Evolutionary conservation across 1,140 invertebrate genomes (phyloP).

Genomic region (Acyrthosiphon pisum): DNA sequence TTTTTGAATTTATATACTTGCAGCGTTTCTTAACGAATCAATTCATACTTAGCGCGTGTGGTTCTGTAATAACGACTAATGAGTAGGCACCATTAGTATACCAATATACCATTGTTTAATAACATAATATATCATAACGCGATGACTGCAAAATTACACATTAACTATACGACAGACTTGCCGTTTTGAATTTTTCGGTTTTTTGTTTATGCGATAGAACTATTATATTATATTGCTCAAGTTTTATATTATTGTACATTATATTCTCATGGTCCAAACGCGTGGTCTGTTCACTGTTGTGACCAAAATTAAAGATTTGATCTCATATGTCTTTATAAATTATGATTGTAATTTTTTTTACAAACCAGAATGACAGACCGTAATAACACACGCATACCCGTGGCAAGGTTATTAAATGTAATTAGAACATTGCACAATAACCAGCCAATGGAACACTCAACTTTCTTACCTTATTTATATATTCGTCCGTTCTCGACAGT

Average conservation of each 20-base stretch:
- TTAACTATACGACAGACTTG: not conserved
- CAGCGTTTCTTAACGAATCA: not conserved
- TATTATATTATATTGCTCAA: not conserved
- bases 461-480: not conserved
- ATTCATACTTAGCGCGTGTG: not conserved
- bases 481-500: not conserved
- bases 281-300: not conserved
- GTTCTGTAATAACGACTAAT: not conserved
- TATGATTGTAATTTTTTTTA: not conserved
- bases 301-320: not conserved
- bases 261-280: not conserved
- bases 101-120: not conserved
- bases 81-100: not conserved
- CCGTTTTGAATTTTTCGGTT: not conserved
- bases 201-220: not conserved
- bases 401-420: conserved; percentile 16
- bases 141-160: not conserved
- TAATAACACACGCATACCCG: not conserved
- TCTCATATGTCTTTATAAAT: not conserved
- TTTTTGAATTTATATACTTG: not conserved
- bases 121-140: not conserved
- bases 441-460: conserved; percentile 1
- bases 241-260: not conserved
- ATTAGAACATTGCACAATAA: conserved; percentile 33
- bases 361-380: not conserved